Conservation (phyloP, 2,797 vertebrate genomes). For the Malacoraja senta region DNA sequence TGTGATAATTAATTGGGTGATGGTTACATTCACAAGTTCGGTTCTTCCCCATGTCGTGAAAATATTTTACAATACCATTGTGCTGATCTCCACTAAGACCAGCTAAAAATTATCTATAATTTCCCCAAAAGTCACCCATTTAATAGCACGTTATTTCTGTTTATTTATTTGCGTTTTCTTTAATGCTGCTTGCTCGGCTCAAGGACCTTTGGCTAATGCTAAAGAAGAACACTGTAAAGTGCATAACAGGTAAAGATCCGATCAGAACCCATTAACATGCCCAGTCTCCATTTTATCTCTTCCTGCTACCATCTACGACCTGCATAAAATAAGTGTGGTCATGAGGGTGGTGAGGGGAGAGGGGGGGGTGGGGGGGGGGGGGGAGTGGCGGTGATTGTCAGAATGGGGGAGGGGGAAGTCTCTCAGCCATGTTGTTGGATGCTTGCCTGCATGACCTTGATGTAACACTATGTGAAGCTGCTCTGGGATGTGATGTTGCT, state of each 20-base stretch:
- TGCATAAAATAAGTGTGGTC: constrained; percentile 5
- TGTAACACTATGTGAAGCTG: constrained; percentile 33
- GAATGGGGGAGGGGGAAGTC: not conserved
- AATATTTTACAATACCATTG: not conserved
- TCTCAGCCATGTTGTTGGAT: constrained; percentile 33
- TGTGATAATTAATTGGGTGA: not conserved
- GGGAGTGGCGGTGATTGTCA: not conserved
- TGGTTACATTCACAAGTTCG: not conserved
- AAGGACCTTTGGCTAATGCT: not conserved
- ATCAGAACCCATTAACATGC: constrained; percentile 13
- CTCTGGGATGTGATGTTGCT: not conserved
- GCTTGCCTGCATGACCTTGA: constrained; percentile 31
- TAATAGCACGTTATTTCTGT: not conserved
- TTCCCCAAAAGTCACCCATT: not conserved
- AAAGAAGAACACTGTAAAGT: too few relatives aligned
- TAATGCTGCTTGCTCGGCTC: not conserved
- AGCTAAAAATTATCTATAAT: not conserved
- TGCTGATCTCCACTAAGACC: not conserved
- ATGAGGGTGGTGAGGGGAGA: too few relatives aligned
- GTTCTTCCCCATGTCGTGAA: not conserved
- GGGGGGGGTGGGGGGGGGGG: too few relatives aligned
- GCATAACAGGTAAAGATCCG: not conserved
- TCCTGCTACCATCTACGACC: not conserved
- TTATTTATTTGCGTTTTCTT: not conserved
- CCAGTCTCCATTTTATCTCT: constrained; percentile 27